These are phyloP conservation scores for Myotis lucifugus DNA, from an alignment of 2,113 vertebrate genomes.

Conservation along the genomic window DNA sequence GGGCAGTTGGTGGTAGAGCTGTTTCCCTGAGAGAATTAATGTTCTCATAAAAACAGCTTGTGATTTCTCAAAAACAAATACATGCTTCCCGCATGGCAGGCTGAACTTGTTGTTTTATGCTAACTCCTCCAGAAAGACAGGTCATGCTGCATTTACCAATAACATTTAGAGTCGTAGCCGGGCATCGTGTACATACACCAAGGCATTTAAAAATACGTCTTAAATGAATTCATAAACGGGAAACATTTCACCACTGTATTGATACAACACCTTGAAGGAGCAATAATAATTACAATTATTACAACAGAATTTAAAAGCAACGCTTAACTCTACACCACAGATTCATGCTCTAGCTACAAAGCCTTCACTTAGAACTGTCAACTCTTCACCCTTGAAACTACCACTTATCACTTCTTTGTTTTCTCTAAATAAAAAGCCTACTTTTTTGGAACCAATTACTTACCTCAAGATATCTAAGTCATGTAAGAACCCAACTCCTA, in stretches of 20 bases:
- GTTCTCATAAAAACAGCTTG: constrained; percentile 56
- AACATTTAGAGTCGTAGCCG: background rate
- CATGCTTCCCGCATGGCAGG: accelerated
- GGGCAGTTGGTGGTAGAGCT: background rate
- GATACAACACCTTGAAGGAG: background rate
- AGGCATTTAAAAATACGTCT: background rate
- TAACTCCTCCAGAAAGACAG: background rate
- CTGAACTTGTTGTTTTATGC: background rate
- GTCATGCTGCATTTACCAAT: background rate
- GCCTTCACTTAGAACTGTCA: background rate
- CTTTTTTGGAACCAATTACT: background rate
- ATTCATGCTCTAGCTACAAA: background rate
- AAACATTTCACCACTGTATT: background rate
- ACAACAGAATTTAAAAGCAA: constrained; percentile 15
- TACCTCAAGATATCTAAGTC: background rate
- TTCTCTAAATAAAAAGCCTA: constrained; percentile 3
- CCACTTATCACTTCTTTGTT: background rate
- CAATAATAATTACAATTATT: background rate
- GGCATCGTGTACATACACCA: background rate
- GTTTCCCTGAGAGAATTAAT: constrained; percentile 18
- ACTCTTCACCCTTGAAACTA: background rate
- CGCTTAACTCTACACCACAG: background rate
- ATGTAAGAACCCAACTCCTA: background rate
- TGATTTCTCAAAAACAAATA: constrained; percentile 65
- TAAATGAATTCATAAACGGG: background rate